phyloP scores from a whole-genome alignment of 2,113 vertebrate genomes.

The Bathybates hornii region DNA sequence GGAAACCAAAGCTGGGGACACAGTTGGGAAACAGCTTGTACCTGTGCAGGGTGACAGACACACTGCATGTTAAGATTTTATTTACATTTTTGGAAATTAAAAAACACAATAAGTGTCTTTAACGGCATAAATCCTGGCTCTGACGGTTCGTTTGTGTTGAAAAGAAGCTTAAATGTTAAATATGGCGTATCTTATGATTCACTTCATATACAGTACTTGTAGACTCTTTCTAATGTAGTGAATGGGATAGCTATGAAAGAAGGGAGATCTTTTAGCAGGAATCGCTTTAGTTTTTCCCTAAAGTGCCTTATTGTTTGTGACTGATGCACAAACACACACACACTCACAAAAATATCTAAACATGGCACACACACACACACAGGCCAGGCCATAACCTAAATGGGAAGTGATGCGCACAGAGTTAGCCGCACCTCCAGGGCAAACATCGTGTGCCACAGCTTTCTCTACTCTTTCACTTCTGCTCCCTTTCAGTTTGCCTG shows the following conservation, averaged over 20 bases:
- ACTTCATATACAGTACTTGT: background rate
- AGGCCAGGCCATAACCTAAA: constrained; percentile 53
- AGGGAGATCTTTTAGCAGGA: background rate
- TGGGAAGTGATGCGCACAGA: constrained; percentile 63
- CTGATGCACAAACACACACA: background rate
- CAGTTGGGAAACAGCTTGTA: constrained; percentile 92
- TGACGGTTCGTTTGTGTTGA: background rate
- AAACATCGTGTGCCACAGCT: constrained; percentile 18
- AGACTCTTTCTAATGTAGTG: background rate
- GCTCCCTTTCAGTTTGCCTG: background rate
- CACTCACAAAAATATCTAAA: background rate
- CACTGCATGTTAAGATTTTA: background rate
- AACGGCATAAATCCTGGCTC: background rate
- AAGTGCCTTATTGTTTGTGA: background rate
- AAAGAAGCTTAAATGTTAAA: background rate
- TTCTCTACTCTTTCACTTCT: background rate
- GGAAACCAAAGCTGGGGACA: constrained; percentile 92
- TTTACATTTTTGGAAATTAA: background rate
- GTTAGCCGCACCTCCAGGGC: constrained; percentile 35
- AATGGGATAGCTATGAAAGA: background rate
- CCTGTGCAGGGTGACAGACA: constrained; percentile 50
- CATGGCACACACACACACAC: background rate
- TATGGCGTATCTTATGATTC: background rate
- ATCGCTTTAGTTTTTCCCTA: background rate
- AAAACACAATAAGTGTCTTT: background rate